Conservation (phyloP, 2,113 vertebrate genomes). For the Colius striatus region DNA sequence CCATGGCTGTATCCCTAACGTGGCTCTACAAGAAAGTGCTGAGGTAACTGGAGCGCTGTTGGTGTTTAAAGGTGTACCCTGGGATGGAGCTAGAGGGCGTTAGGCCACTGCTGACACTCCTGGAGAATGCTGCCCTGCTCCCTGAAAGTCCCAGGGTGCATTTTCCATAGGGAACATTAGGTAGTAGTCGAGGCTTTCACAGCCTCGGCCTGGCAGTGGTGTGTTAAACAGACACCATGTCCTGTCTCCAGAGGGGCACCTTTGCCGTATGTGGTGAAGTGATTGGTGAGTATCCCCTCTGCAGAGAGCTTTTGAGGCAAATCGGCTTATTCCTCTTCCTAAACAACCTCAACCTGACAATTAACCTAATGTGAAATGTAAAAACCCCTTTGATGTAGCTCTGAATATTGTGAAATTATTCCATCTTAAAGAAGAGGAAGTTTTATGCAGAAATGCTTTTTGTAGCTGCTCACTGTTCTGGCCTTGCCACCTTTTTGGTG, state of each 20-base stretch:
- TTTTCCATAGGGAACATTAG: neutral
- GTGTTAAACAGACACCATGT: neutral
- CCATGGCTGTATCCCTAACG: fast-evolving
- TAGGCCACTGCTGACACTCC: neutral
- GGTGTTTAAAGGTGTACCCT: neutral
- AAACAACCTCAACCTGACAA: neutral
- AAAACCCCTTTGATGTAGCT: neutral
- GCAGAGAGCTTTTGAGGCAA: neutral
- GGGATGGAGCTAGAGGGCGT: slow-evolving; percentile 41
- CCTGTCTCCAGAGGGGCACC: neutral
- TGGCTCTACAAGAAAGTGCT: neutral
- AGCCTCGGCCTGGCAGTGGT: fast-evolving
- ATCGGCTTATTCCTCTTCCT: neutral
- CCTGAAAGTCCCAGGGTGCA: fast-evolving
- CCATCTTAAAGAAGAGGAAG: neutral
- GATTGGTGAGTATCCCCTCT: neutral
- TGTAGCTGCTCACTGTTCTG: neutral
- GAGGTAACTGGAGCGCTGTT: neutral
- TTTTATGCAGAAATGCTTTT: neutral
- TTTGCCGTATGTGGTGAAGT: neutral
- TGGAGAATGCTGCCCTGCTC: neutral
- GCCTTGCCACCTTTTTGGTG: neutral
- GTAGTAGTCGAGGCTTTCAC: neutral
- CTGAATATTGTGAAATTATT: neutral
- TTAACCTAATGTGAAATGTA: no score